Base-by-base conservation (phyloP, 2,797 vertebrate species). In the Pempheris klunzingeri region DNA sequence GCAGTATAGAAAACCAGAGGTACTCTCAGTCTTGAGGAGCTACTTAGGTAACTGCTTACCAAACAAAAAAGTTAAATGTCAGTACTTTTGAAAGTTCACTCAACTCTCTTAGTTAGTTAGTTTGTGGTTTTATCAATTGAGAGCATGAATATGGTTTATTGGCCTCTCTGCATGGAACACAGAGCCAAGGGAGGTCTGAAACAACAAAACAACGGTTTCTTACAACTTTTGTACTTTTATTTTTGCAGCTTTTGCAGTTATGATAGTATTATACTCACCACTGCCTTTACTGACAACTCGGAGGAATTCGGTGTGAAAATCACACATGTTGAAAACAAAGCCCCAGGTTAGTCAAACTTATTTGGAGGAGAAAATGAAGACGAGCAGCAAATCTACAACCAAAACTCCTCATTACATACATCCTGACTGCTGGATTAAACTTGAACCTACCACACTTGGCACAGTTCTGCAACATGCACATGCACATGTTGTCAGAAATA, bases 331-430 rank as follows among this genome's bases (percentile, higher is more conserved):
- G 44, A n/a, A 46, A 46, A 24, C 30, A 22, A 63, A 47, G 30
- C 30, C 43, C 2, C 4, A 47, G 44, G 18, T 46, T 46, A 46
- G 3, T n/a, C 44, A 46, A 36, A 47, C 47, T 32, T 13, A 13
- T 47, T 63, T 63, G 20, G 26, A 44, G n/a, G 17, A 47, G 12
- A 62, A 46, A 61, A 46, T 62, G 14, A 43, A 43, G 15, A 43
- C 15, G 6, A 49, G 26, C 13, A 50, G 13, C 15, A 15, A 26
- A 50, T 14, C 26, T 38, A 34, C 22, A 7, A 65, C 8, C 34
- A 0, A 39, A 12, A 50, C 14, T 50, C 28, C 11, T 7, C 12
- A 30, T 32, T n/a, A 32, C 17, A 30, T 46, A 14, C 18, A 32
- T 26, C 18, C 41, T n/a, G 17, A 32, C 18, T 14, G 12, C 1